A percentile compares a stretch with the other conserved stretches of the same genome.
These are phyloP conservation scores for Hippopotamus amphibius DNA, from an alignment of 2,113 vertebrate species.

Conservation along the genomic window DNA sequence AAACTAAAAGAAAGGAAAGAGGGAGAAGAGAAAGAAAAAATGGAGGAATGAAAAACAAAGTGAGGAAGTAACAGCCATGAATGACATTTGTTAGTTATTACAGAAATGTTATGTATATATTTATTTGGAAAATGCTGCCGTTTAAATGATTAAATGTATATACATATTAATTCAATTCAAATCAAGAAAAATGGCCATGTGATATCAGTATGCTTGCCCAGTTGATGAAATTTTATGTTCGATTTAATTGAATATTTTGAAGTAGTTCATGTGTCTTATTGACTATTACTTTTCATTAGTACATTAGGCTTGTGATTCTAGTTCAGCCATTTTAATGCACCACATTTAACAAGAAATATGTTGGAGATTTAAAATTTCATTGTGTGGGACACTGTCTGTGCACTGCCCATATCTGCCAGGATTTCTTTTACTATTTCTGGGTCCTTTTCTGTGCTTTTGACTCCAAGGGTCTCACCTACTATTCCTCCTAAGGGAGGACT, in stretches of 20 bases:
- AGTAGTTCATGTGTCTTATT: neutral
- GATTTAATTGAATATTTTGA: neutral
- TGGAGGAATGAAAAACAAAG: neutral
- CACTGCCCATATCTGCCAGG: rapidly evolving
- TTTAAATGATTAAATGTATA: neutral
- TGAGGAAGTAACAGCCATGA: neutral
- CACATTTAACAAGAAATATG: neutral
- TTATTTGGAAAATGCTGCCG: neutral
- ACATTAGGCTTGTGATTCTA: neutral
- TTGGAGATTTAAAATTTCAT: neutral
- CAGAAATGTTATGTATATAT: neutral
- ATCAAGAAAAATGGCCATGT: neutral
- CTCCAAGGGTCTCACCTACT: neutral
- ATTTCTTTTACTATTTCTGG: neutral
- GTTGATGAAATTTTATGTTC: neutral
- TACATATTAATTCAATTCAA: neutral
- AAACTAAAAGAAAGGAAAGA: neutral
- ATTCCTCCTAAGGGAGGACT: neutral
- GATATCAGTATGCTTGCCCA: neutral
- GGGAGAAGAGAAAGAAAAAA: neutral
- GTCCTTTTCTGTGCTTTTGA: neutral
- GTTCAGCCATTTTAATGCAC: neutral
- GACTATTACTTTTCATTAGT: neutral
- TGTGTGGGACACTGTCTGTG: no score
- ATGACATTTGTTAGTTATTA: neutral